These are phyloP conservation scores for Thumatha senex DNA, from an alignment of 2,888 invertebrate genomes.

Conservation along the genomic window DNA sequence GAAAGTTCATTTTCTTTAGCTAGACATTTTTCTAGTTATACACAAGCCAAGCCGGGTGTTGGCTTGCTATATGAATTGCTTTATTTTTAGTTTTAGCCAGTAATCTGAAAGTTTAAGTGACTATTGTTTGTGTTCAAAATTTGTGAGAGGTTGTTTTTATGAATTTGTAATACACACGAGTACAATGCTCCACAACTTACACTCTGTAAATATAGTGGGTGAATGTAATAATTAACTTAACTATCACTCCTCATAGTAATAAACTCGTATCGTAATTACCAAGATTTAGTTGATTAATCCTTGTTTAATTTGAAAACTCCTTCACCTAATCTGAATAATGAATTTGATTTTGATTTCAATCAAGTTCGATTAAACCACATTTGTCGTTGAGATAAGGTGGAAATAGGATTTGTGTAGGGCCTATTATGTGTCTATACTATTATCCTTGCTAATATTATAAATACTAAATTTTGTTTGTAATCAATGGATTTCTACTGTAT, in stretches of 20 bases:
- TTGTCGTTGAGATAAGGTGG: conserved; percentile 5
- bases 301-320: conserved; percentile 9
- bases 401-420: conserved; percentile 2
- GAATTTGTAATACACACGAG: no score
- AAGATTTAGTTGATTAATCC: conserved; percentile 8
- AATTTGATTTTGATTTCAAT: conserved; percentile 10
- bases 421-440: not conserved
- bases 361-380: conserved; percentile 4
- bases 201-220: no score
- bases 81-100: conserved; percentile 28
- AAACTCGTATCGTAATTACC: not conserved
- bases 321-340: conserved; percentile 9
- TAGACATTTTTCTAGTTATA: conserved; percentile 68
- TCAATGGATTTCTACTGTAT: no score
- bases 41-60: conserved; percentile 48
- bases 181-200: no score
- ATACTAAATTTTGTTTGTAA: no score
- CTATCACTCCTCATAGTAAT: no score
- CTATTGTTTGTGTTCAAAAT: conserved; percentile 13
- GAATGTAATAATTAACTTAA: no score
- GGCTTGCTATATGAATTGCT: conserved; percentile 39
- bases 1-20: conserved; percentile 76
- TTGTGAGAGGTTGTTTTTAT: no score
- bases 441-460: not conserved
- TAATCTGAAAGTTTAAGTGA: conserved; percentile 40